These are phyloP conservation scores for Oncorhynchus kisutch DNA, from an alignment of 2,113 vertebrate genomes.

Conservation along the genomic window DNA sequence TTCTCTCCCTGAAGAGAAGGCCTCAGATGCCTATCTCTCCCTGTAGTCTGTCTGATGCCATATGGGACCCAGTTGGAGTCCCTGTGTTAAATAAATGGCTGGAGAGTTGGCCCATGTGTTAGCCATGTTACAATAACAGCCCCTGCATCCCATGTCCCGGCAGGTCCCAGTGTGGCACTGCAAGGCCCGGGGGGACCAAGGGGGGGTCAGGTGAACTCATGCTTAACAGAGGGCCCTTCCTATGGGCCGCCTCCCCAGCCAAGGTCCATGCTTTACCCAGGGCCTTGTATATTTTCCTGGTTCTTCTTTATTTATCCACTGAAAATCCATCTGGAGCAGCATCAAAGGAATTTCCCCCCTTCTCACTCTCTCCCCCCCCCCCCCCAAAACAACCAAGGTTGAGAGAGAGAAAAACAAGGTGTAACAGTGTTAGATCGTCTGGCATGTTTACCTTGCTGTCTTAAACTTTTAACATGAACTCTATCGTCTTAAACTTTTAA, in stretches of 20 bases:
- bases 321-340: constrained; percentile 70
- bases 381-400: constrained; percentile 54
- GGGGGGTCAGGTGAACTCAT: constrained; percentile 57
- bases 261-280: constrained; percentile 66
- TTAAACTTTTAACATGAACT: constrained; percentile 34
- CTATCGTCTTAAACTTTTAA: constrained; percentile 31
- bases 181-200: constrained; percentile 52
- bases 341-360: constrained; percentile 56
- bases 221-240: constrained; percentile 62
- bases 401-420: constrained; percentile 49
- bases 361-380: constrained; percentile 8
- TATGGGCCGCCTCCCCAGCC: constrained; percentile 59
- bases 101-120: constrained; percentile 86
- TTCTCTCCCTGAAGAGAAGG: constrained; percentile 60
- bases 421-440: constrained; percentile 55
- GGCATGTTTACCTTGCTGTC: constrained; percentile 28
- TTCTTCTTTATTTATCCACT: constrained; percentile 86
- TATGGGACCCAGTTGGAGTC: constrained; percentile 68
- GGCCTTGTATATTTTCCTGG: constrained; percentile 85
- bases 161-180: constrained; percentile 36
- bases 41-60: constrained; percentile 59
- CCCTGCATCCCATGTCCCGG: constrained; percentile 26
- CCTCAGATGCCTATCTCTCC: constrained; percentile 47
- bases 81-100: constrained; percentile 84
- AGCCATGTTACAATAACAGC: constrained; percentile 89